phyloP scores from a whole-genome alignment of 2,113 vertebrate species.

The Xiphorhynchus elegans region DNA sequence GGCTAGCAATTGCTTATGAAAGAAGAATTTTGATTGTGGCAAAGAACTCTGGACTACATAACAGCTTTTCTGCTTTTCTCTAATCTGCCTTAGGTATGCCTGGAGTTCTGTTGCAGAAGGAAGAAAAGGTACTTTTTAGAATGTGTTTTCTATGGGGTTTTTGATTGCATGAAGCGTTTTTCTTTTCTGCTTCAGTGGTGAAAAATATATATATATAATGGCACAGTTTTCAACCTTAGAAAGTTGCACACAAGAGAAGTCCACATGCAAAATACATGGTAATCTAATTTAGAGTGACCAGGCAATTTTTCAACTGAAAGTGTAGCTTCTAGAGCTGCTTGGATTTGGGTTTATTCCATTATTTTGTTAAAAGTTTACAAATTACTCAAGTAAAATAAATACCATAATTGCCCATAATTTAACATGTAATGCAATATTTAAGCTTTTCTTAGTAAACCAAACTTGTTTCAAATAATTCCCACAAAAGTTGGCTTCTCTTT shows the following conservation, averaged over 20 bases:
- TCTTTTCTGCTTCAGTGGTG: background rate
- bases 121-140: background rate
- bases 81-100: background rate
- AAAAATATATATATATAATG: background rate
- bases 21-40: background rate
- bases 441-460: background rate
- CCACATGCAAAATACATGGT: background rate
- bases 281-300: background rate
- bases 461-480: background rate
- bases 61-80: background rate
- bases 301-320: background rate
- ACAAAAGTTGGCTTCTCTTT: background rate
- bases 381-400: background rate
- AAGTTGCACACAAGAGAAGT: background rate
- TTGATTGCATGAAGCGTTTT: background rate
- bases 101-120: background rate
- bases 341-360: background rate
- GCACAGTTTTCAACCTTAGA: background rate
- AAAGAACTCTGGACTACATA: background rate
- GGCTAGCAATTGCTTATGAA: background rate
- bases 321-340: background rate
- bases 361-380: background rate
- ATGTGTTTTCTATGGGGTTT: background rate
- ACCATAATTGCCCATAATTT: background rate
- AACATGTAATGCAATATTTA: background rate